These are phyloP conservation scores for Channa striata DNA, from an alignment of 2,797 vertebrate species.

Conservation along the genomic window DNA sequence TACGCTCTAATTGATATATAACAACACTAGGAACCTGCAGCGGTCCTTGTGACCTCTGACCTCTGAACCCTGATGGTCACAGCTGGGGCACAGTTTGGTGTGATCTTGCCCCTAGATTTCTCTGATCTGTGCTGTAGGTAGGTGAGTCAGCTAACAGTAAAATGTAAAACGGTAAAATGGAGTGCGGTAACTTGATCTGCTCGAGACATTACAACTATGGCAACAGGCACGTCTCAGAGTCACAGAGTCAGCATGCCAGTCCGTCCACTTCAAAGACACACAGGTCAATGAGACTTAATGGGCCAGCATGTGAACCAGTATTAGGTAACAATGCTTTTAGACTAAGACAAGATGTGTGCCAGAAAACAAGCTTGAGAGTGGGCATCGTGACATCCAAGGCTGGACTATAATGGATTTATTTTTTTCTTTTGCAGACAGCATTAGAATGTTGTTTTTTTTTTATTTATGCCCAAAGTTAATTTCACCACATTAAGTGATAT, in stretches of 20 bases:
- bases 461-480: no score
- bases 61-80: slow-evolving; percentile 75
- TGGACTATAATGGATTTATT: not conserved
- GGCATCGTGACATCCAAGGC: not conserved
- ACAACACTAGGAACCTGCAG: slow-evolving; percentile 79
- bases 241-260: slow-evolving; percentile 64
- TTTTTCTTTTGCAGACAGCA: not conserved
- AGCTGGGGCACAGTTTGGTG: slow-evolving; percentile 71
- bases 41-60: slow-evolving; percentile 65
- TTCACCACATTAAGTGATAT: no score
- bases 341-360: slow-evolving; percentile 21
- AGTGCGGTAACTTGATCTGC: slow-evolving; percentile 71
- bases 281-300: slow-evolving; percentile 65
- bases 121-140: slow-evolving; percentile 84
- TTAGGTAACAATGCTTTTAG: slow-evolving; percentile 60
- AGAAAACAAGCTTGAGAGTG: slow-evolving; percentile 10
- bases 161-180: slow-evolving; percentile 64
- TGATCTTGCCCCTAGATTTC: slow-evolving; percentile 48
- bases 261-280: slow-evolving; percentile 66
- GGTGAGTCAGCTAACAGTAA: slow-evolving; percentile 47
- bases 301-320: slow-evolving; percentile 42
- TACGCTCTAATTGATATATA: slow-evolving; percentile 89
- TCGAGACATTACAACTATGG: slow-evolving; percentile 60
- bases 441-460: not conserved
- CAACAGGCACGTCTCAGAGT: slow-evolving; percentile 70